These are phyloP conservation scores for Napeogenes sylphis DNA, from an alignment of 2,888 invertebrate genomes.

Conservation along the genomic window DNA sequence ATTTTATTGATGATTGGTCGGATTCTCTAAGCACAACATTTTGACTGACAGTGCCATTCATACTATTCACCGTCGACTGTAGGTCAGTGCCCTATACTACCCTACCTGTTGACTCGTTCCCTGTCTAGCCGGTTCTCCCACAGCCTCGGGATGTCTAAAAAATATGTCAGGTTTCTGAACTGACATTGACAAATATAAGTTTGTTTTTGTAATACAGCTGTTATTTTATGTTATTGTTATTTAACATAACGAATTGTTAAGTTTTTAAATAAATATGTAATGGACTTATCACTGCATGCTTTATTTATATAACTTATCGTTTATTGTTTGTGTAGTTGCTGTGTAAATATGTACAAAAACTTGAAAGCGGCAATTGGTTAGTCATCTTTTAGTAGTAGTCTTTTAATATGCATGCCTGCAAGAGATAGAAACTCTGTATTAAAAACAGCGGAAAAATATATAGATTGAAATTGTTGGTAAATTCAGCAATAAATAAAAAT, in stretches of 20 bases:
- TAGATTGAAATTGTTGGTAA: no score
- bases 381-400: no score
- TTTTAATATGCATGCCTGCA: no score
- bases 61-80: constrained; percentile 56
- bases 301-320: no score
- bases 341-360: no score
- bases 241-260: no score
- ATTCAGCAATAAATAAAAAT: not conserved
- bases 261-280: no score
- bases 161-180: constrained; percentile 44
- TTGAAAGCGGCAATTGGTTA: no score
- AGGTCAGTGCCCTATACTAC: constrained; percentile 70
- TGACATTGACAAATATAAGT: constrained; percentile 35
- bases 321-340: no score
- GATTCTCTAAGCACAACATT: constrained; percentile 45
- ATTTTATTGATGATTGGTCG: constrained; percentile 26
- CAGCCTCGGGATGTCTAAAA: constrained; percentile 40
- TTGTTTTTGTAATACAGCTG: constrained; percentile 5
- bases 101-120: constrained; percentile 70
- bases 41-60: constrained; percentile 52
- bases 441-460: no score
- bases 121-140: constrained; percentile 65
- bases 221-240: not conserved
- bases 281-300: no score
- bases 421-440: no score